Evolutionary conservation across 1,140 invertebrate genomes (phyloP).

Genomic region (Ptiloglossa arizonensis): DNA sequence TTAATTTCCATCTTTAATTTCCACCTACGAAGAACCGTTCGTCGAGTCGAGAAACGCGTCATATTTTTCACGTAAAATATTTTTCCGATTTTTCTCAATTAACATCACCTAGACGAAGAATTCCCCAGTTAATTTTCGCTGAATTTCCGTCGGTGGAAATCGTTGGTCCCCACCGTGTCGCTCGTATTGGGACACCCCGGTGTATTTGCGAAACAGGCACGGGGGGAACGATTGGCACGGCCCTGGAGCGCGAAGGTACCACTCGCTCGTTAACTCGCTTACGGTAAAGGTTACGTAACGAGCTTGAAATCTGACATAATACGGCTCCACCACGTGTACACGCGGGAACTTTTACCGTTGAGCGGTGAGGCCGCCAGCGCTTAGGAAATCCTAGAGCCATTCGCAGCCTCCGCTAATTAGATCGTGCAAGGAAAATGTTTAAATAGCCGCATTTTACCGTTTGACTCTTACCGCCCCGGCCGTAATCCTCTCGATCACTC

Average conservation of each 20-base stretch:
- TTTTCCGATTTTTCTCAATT: too few species aligned
- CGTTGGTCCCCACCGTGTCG: too few species aligned
- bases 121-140: too few species aligned
- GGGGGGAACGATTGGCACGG: neutral
- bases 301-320: conserved; percentile 51
- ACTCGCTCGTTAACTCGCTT: conserved; percentile 48
- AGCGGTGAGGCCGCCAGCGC: neutral
- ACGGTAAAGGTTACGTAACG: conserved; percentile 51
- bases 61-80: too few species aligned
- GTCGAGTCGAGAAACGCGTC: too few species aligned
- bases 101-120: too few species aligned
- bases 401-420: conserved; percentile 14
- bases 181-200: too few species aligned
- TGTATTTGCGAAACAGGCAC: too few species aligned
- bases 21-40: too few species aligned
- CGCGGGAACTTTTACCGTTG: conserved; percentile 32
- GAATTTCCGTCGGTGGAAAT: too few species aligned
- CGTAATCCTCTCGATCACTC: neutral
- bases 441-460: neutral
- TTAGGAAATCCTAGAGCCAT: conserved; percentile 15
- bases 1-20: too few species aligned
- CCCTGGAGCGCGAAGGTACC: conserved; percentile 39
- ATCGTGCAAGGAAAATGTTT: neutral
- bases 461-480: neutral
- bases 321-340: conserved; percentile 20